These are phyloP conservation scores for Eurois occulta DNA, from an alignment of 2,888 invertebrate species.

Conservation along the genomic window DNA sequence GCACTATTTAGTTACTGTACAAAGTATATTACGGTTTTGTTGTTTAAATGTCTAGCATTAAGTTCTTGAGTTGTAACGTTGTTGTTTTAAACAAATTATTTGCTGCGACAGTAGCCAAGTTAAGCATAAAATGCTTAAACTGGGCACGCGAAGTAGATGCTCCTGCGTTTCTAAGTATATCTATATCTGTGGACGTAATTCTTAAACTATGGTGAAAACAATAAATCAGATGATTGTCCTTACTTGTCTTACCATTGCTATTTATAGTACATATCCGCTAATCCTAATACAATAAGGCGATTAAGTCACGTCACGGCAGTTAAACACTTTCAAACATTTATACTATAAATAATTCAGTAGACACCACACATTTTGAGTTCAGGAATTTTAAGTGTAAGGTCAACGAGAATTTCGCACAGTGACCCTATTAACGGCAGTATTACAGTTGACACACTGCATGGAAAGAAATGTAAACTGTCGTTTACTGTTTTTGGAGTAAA, in stretches of 20 bases:
- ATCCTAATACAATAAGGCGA: slow-evolving; percentile 21
- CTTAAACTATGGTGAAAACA: not conserved
- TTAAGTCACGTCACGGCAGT: slow-evolving; percentile 49
- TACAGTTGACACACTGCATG: not conserved
- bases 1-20: too few relatives aligned
- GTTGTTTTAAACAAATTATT: too few relatives aligned
- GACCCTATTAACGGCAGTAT: not conserved
- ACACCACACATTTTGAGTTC: slow-evolving; percentile 18
- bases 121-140: too few relatives aligned
- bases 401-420: slow-evolving; percentile 10
- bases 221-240: not conserved
- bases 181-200: too few relatives aligned
- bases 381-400: not conserved
- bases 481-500: not conserved
- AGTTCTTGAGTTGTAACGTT: too few relatives aligned
- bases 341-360: slow-evolving; percentile 24
- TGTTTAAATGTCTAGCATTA: too few relatives aligned
- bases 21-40: too few relatives aligned
- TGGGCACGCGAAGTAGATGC: too few relatives aligned
- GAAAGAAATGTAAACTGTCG: not conserved
- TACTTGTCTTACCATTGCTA: not conserved
- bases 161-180: too few relatives aligned
- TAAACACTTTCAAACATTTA: slow-evolving; percentile 46
- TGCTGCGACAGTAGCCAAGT: too few relatives aligned
- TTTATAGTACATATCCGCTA: slow-evolving; percentile 19